These are phyloP conservation scores for Pantherophis vulpinus DNA, from an alignment of 2,797 vertebrate genomes.

Conservation along the genomic window DNA sequence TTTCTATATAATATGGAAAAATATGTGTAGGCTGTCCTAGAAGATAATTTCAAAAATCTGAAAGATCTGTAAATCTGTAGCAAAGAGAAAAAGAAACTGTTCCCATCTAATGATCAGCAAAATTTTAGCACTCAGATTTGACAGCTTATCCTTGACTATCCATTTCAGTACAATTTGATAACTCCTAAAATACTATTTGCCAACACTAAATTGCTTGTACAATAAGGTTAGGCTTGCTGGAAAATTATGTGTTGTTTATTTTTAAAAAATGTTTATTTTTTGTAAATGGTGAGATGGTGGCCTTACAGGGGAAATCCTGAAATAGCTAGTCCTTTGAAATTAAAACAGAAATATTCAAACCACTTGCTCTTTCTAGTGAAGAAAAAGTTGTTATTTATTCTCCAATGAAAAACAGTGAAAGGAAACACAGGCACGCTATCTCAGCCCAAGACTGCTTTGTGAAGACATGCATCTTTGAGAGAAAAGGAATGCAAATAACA, in stretches of 20 bases:
- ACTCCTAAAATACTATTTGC: neutral
- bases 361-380: neutral
- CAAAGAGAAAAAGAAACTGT: neutral
- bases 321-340: neutral
- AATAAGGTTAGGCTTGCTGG: neutral
- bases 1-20: neutral
- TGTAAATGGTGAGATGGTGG: neutral
- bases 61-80: neutral
- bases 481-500: neutral
- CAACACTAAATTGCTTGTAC: neutral
- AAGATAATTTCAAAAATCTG: neutral
- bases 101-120: neutral
- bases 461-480: neutral
- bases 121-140: neutral
- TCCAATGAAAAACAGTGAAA: neutral
- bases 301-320: neutral
- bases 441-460: neutral
- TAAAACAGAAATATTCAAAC: neutral
- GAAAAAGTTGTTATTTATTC: neutral
- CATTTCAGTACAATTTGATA: neutral
- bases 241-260: neutral
- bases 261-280: neutral
- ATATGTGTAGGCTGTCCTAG: neutral
- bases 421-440: neutral
- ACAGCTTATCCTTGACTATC: neutral